These are phyloP conservation scores for Lynx canadensis DNA, from an alignment of 2,113 vertebrate genomes.

Conservation along the genomic window DNA sequence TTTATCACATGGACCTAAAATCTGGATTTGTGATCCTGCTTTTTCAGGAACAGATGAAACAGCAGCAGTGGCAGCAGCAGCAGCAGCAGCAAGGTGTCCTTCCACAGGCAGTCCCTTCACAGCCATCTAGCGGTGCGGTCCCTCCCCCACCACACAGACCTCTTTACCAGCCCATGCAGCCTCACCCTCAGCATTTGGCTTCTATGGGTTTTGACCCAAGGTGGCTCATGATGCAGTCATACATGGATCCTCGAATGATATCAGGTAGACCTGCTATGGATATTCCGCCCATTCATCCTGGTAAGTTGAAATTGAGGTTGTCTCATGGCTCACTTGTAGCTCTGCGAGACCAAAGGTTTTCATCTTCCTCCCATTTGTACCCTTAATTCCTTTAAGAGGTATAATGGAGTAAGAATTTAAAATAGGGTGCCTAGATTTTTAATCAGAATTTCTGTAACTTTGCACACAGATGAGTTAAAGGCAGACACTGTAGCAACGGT, in stretches of 20 bases:
- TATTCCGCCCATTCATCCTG: slow-evolving; percentile 94
- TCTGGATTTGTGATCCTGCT: not conserved
- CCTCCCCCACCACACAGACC: slow-evolving; percentile 94
- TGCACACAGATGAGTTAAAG: not conserved
- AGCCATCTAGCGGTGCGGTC: slow-evolving; percentile 90
- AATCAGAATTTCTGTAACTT: not conserved
- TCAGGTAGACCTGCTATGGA: slow-evolving; percentile 95
- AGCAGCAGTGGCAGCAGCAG: slow-evolving; percentile 91
- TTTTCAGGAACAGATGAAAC: slow-evolving; percentile 96
- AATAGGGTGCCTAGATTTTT: not conserved
- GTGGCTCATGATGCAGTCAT: slow-evolving; percentile 99
- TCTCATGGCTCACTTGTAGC: not conserved
- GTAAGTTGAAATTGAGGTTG: slow-evolving; percentile 73
- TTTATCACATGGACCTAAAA: not conserved
- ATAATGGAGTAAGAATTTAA: not conserved
- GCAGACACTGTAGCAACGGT: not conserved
- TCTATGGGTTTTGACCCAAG: slow-evolving; percentile 99
- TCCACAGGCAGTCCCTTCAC: slow-evolving; percentile 90
- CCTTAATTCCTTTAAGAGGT: not conserved
- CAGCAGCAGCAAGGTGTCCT: slow-evolving; percentile 92
- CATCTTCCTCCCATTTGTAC: not conserved
- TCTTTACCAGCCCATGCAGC: slow-evolving; percentile 95
- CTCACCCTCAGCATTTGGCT: slow-evolving; percentile 96
- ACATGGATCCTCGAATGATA: slow-evolving; percentile 99
- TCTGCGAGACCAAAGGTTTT: not conserved